Conservation (phyloP, 2,888 invertebrate species). For the Neoascia interrupta region DNA sequence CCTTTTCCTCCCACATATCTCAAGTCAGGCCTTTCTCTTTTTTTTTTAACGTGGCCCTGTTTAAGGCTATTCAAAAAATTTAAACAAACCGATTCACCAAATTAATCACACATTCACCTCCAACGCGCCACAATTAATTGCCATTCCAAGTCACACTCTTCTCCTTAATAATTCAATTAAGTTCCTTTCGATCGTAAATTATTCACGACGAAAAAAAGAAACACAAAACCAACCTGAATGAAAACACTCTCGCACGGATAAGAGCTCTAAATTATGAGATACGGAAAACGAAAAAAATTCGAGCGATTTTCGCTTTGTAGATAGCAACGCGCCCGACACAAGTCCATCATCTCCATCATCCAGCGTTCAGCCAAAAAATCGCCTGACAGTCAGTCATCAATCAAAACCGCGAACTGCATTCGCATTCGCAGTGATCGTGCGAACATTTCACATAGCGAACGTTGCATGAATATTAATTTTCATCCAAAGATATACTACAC, state of each 20-base stretch:
- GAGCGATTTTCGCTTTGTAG: slow-evolving; percentile 37
- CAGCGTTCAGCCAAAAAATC: not conserved
- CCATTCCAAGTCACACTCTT: slow-evolving; percentile 38
- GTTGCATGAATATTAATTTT: slow-evolving; percentile 50
- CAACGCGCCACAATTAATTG: slow-evolving; percentile 7
- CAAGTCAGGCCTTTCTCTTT: too few species aligned
- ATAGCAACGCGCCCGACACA: not conserved
- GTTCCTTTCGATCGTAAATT: slow-evolving; percentile 18
- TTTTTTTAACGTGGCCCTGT: too few species aligned
- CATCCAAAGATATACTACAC: not conserved
- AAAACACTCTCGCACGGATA: not conserved
- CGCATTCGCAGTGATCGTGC: slow-evolving; percentile 39
- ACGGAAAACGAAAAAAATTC: slow-evolving; percentile 17
- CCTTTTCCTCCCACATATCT: too few species aligned
- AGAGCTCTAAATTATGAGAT: slow-evolving; percentile 24
- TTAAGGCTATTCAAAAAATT: too few species aligned
- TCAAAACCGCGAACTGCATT: slow-evolving; percentile 44
- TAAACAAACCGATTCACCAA: too few species aligned
- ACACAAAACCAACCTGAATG: not conserved
- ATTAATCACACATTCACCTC: slow-evolving; percentile 8
- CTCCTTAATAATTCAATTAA: slow-evolving; percentile 50
- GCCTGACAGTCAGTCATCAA: slow-evolving; percentile 31
- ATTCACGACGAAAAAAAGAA: not conserved
- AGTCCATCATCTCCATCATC: not conserved
- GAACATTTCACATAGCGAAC: slow-evolving; percentile 50